Conservation (phyloP, 2,113 vertebrate species). For the Excalfactoria chinensis region DNA sequence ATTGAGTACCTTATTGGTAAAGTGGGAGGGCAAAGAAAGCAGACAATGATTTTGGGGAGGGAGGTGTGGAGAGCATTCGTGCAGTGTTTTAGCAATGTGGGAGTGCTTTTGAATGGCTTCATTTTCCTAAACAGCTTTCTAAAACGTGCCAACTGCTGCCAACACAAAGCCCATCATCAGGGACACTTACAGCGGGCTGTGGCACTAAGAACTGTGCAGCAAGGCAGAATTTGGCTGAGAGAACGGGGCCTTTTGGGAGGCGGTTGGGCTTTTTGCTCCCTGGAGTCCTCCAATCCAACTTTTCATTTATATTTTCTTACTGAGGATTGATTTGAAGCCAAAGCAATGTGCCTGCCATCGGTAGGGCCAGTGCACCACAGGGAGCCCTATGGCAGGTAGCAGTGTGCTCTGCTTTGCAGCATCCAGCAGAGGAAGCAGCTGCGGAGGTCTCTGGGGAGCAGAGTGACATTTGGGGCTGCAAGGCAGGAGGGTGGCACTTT, state of each 20-base stretch:
- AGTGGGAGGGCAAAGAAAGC: slow-evolving; percentile 7
- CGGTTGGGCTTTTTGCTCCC: neutral
- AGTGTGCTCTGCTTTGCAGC: neutral
- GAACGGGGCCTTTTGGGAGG: neutral
- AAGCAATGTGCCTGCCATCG: neutral
- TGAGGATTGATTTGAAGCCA: neutral
- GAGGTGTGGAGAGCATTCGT: neutral
- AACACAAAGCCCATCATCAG: neutral
- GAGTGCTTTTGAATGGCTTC: neutral
- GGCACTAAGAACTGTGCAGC: neutral
- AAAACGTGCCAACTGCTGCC: neutral
- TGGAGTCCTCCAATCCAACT: neutral
- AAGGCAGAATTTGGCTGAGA: neutral
- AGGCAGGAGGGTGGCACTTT: neutral
- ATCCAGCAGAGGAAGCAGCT: neutral
- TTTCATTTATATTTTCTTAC: neutral
- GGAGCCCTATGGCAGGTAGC: neutral
- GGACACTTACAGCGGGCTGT: neutral
- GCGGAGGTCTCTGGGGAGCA: neutral
- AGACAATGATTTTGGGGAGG: neutral
- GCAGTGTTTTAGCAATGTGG: rapidly evolving
- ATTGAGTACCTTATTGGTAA: neutral
- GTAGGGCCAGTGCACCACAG: neutral
- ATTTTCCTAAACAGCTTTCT: neutral
- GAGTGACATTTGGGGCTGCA: neutral